Evolutionary conservation across 1,140 invertebrate genomes (phyloP), one percentile per base, ranked within the genome.

Genomic region (Aphis craccivora): DNA sequence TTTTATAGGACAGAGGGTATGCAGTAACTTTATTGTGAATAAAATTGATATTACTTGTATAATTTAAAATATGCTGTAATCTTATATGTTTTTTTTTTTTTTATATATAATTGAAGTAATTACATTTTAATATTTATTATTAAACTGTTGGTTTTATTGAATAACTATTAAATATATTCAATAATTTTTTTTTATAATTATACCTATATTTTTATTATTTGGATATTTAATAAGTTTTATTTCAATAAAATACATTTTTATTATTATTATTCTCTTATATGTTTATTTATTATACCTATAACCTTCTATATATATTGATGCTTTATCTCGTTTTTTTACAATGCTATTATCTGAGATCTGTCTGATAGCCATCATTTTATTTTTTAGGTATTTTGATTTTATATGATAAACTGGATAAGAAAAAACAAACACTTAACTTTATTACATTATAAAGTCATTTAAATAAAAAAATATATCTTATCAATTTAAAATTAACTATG

Each of bases 1-100:
- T 37, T 67, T 30, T 90, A 60, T n/a, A 25, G 89, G 55, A 48
- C 89, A 60, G 60, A 76, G 55, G 55, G 55, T 90, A 90, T 55
- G 40, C 11, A 45, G 25, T 90, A 18, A 90, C 30, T 60, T 40
- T 8, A 88, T 30, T 48, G 30, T 48, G 30, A 48, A 88, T 88
- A 40, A 55, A 89, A 55, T 23, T 37, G 9, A 89, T 89, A 40
- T 53, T 53, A 53, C 37, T 55, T 89, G 37, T 35, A 35, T 22
- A 89, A 53, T 0, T 37, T 37, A 55, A 53, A 5, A 89, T 90
- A 3, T 40, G 0, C 18, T 90, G 35, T 90, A 67, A 35, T 43
- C 40, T 88, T 48, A 35, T 9, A 84, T 84, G 45, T 40, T 84
- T 43, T 83, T n/a, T 87, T 43, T 83, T n/a, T 87, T n/a, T 48